A percentile compares a stretch with the other conserved stretches of the same genome.
These are phyloP conservation scores for Drosophila formosana DNA, from an alignment of 2,888 invertebrate genomes.

Conservation along the genomic window DNA sequence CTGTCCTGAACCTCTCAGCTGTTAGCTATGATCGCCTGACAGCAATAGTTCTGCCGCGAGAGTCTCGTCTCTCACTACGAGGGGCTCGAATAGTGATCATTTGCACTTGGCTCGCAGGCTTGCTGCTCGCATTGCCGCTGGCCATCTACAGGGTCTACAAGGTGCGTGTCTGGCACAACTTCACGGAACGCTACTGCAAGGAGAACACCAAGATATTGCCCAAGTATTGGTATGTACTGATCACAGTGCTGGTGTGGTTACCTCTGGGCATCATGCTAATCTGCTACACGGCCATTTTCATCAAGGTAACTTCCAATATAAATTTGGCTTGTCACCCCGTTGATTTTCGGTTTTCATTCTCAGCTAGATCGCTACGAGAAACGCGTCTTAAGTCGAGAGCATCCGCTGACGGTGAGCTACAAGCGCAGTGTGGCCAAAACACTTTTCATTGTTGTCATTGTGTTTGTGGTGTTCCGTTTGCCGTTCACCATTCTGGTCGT, in stretches of 20 bases:
- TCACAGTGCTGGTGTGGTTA: constrained; percentile 91
- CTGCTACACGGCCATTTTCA: constrained; percentile 90
- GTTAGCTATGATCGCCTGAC: constrained; percentile 94
- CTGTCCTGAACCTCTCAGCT: constrained; percentile 91
- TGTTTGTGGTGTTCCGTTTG: constrained; percentile 89
- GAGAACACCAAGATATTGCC: constrained; percentile 88
- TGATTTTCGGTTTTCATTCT: constrained; percentile 21
- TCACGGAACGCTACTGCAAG: constrained; percentile 91
- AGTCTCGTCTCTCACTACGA: constrained; percentile 89
- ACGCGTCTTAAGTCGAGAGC: constrained; percentile 87
- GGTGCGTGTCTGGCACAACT: constrained; percentile 91
- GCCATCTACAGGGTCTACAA: constrained; percentile 88
- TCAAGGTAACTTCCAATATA: constrained; percentile 86
- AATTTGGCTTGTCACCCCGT: neutral
- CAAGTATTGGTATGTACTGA: constrained; percentile 92
- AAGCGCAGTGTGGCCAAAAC: constrained; percentile 90
- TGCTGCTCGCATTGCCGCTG: constrained; percentile 88
- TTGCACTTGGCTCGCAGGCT: constrained; percentile 89
- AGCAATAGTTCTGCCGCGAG: constrained; percentile 91
- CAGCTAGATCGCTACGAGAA: constrained; percentile 89
- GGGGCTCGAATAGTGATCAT: constrained; percentile 89
- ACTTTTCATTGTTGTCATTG: constrained; percentile 89
- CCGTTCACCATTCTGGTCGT: constrained; percentile 91
- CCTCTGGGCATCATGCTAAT: constrained; percentile 91
- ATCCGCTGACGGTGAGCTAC: constrained; percentile 88